Evolutionary conservation across 2,797 vertebrate genomes (phyloP), one percentile per base, ranked within the genome.

Genomic region (Acanthiza pusilla): DNA sequence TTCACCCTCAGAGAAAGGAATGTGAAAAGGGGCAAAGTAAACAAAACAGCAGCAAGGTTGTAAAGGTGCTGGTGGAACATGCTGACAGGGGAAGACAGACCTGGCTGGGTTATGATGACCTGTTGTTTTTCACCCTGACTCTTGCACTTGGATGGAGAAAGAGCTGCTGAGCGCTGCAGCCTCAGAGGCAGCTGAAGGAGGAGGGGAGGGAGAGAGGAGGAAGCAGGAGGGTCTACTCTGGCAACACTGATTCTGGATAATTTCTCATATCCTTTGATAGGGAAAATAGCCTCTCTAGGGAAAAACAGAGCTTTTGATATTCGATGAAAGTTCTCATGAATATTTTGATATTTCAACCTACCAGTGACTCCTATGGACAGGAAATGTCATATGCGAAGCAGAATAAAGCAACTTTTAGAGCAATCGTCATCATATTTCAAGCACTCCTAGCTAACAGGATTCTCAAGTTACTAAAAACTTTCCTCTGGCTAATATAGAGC

Each of bases 381-480:
- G 85, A 96, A 95, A 93, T 50, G 42, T 75, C 62, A 91, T 91
- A 75, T 60, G 85, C 67, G 88, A 96, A 93, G 38, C 36, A 90
- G 83, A 97, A 91, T 85, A 93, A 94, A 94, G 67, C 42, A 90
- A 91, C 55, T 81, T 94, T 82, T 74, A 85, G 34, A 91, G 60
- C 48, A 81, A 47, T 74, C 13, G 0, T 88, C 71, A 90, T 95
- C 57, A 21, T 71, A 93, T 96, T 94, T 94, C 91, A 95, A 90
- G 74, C 34, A 67, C 18, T 79, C 67, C 71, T 67, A 51, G 27
- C 73, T 75, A 90, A 79, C 60, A 87, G 54, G 51, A 81, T 77
- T 96, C 85, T 97, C 93, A 94, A 74, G 67, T 96, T 96, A 93
- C 94, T 82, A 89, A 82, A 95, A 93, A 61, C 38, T 93, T 94